These are phyloP conservation scores for Rhynchopsitta pachyrhyncha DNA, from an alignment of 2,113 vertebrate genomes.

Conservation along the genomic window DNA sequence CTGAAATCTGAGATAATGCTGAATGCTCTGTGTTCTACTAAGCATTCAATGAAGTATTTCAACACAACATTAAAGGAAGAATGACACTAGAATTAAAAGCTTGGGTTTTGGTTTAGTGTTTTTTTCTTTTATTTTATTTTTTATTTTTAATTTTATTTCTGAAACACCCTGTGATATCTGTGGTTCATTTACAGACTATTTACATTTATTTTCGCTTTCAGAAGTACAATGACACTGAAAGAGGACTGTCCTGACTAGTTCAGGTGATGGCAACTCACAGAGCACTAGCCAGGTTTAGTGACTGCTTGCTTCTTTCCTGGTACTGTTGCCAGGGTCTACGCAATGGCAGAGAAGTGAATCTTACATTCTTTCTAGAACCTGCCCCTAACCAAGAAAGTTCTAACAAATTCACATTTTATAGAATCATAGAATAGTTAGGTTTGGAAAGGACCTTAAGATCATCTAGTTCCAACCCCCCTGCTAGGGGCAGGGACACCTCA, in stretches of 20 bases:
- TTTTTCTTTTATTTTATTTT: background rate
- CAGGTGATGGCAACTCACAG: background rate
- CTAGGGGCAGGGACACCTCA: too few relatives aligned
- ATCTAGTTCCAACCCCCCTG: too few relatives aligned
- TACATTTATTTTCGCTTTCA: background rate
- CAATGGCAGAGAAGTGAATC: background rate
- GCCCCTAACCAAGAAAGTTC: background rate
- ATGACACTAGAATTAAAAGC: background rate
- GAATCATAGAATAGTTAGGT: too few relatives aligned
- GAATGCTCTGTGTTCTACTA: background rate
- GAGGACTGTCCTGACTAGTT: background rate
- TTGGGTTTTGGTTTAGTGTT: accelerated
- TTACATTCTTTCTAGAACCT: background rate
- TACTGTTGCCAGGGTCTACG: background rate
- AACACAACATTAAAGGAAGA: background rate
- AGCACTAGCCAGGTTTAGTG: background rate
- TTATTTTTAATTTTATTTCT: background rate
- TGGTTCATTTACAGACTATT: background rate
- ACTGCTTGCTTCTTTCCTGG: background rate
- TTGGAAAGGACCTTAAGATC: too few relatives aligned
- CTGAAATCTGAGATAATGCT: background rate
- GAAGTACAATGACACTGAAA: background rate
- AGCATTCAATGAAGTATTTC: background rate
- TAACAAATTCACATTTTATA: background rate
- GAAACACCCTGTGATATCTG: background rate